Conservation (phyloP, 2,888 invertebrate species). For the Resseliella maxima region DNA sequence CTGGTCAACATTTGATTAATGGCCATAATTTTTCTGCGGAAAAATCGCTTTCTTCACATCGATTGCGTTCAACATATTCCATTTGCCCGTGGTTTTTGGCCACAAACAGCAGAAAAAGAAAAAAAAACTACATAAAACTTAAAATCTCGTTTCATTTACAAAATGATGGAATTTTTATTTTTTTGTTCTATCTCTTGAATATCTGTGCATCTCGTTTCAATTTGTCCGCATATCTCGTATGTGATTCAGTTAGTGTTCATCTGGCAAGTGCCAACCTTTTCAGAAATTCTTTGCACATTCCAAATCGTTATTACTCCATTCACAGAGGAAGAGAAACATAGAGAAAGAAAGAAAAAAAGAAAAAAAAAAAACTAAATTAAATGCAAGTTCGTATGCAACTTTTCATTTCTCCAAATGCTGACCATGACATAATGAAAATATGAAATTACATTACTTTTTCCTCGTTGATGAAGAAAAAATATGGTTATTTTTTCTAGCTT, state of each 20-base stretch:
- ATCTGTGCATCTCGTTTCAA: neutral
- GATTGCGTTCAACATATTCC: neutral
- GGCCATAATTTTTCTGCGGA: neutral
- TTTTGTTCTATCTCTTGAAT: neutral
- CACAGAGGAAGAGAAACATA: too few relatives aligned
- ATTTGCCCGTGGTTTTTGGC: neutral
- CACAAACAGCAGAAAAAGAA: neutral
- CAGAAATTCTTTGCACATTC: neutral
- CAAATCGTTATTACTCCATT: neutral
- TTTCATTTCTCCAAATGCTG: slow-evolving; percentile 30
- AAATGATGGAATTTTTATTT: neutral
- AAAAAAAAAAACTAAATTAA: slow-evolving; percentile 5
- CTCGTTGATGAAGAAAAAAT: neutral
- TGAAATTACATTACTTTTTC: slow-evolving; percentile 31
- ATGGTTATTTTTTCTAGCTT: neutral
- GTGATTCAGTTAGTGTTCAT: neutral
- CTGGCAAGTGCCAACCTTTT: neutral
- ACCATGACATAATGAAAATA: slow-evolving; percentile 35
- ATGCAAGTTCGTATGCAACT: slow-evolving; percentile 41
- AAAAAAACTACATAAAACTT: neutral
- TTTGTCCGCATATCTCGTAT: neutral
- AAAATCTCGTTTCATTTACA: neutral
- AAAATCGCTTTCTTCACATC: slow-evolving; percentile 43
- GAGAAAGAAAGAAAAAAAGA: too few relatives aligned
- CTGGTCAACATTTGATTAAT: slow-evolving; percentile 7